Conservation (phyloP, 2,113 vertebrate genomes). For the Cryptomyrus ogoouensis region DNA sequence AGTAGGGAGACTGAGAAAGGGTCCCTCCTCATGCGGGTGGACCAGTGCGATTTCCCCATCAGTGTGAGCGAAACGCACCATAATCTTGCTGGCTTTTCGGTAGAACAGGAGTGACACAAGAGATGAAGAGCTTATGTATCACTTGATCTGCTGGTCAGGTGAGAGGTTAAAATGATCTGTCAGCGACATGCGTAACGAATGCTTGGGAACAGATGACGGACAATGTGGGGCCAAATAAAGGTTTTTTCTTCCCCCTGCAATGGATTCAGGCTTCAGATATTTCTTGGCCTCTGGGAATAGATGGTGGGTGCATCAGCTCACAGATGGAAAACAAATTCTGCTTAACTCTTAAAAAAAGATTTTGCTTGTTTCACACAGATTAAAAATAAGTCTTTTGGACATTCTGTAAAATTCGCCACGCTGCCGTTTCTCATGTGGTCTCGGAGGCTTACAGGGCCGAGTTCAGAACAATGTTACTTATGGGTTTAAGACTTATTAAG, state of each 20-base stretch:
- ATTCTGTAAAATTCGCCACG: conserved; percentile 25
- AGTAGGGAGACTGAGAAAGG: conserved; percentile 35
- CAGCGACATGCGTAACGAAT: conserved; percentile 42
- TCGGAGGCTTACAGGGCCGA: conserved; percentile 31
- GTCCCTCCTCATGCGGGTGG: conserved; percentile 26
- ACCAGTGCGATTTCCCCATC: conserved; percentile 10
- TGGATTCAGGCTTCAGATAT: conserved; percentile 3
- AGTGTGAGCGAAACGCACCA: neutral
- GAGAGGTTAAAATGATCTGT: conserved; percentile 17
- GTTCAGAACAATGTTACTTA: conserved; percentile 13
- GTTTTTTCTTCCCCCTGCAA: neutral
- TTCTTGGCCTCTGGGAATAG: neutral
- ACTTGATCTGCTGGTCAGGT: neutral
- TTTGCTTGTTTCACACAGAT: conserved; percentile 36
- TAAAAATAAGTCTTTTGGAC: conserved; percentile 33
- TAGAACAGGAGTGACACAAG: neutral
- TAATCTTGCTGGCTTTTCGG: neutral
- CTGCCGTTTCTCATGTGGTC: conserved; percentile 28
- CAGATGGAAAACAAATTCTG: conserved; percentile 44
- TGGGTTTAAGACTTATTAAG: conserved; percentile 38
- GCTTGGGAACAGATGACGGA: conserved; percentile 19
- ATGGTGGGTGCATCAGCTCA: conserved; percentile 21
- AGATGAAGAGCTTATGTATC: neutral
- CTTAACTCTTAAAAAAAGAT: conserved; percentile 23
- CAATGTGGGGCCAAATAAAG: neutral